phyloP scores from a whole-genome alignment of 2,888 invertebrate species.

The Cephus rjabovi region DNA sequence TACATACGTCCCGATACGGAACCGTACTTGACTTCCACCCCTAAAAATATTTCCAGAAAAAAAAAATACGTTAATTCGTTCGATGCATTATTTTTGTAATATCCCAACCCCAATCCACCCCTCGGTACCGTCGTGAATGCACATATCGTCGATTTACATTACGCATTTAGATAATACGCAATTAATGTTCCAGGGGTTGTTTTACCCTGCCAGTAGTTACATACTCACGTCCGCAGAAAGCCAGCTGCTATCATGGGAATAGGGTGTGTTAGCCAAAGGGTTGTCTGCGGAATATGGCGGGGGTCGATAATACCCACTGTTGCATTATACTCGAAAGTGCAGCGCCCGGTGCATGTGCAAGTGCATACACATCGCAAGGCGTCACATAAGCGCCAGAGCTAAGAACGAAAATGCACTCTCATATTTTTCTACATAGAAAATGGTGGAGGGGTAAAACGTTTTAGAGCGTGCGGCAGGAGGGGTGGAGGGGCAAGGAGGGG shows the following conservation, averaged over 20 bases:
- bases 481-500: neutral
- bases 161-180: neutral
- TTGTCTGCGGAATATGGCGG: neutral
- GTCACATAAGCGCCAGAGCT: neutral
- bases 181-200: neutral
- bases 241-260: neutral
- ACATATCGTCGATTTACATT: neutral
- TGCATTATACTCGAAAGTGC: neutral
- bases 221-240: neutral
- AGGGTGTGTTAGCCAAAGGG: neutral
- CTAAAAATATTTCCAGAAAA: neutral
- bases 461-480: neutral
- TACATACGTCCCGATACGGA: neutral
- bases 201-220: neutral
- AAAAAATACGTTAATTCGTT: neutral
- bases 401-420: neutral
- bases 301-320: neutral
- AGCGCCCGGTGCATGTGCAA: neutral
- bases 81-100: neutral
- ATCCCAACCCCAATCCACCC: neutral
- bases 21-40: neutral
- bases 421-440: neutral
- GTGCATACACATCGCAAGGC: neutral
- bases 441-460: neutral
- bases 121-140: no score